phyloP scores from a whole-genome alignment of 92 coral and sea anemone genomes.

The Metridium senile region DNA sequence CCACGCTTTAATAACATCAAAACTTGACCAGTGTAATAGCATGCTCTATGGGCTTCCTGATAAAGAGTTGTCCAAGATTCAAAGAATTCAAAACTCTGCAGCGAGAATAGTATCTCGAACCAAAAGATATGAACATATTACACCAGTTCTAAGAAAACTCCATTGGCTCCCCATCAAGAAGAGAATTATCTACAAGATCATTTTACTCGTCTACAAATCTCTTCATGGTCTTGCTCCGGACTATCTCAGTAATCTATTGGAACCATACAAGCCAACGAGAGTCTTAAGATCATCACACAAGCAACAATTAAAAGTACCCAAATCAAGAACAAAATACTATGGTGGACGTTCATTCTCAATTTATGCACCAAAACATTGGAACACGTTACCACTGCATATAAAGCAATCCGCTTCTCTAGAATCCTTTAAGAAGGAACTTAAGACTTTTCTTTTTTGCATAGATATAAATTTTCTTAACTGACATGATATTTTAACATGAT shows the following conservation, averaged over 20 bases:
- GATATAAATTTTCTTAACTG: too few species aligned
- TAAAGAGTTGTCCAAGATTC: constrained; percentile 6
- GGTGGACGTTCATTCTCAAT: constrained; percentile 2
- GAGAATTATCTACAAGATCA: constrained; percentile 8
- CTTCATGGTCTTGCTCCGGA: constrained; percentile 10
- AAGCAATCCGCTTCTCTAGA: constrained; percentile 1
- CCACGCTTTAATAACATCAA: constrained; percentile 20
- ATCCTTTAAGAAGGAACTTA: background rate
- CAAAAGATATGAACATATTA: background rate
- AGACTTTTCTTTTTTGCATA: constrained; percentile 4
- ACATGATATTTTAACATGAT: too few species aligned
- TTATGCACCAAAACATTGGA: background rate
- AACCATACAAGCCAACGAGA: constrained; percentile 9
- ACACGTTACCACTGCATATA: background rate
- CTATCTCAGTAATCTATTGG: background rate
- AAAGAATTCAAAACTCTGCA: constrained; percentile 22
- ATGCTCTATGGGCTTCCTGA: constrained; percentile 24
- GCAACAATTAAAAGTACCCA: background rate
- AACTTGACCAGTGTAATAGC: constrained; percentile 22
- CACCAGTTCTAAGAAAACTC: constrained; percentile 5
- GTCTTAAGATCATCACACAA: background rate
- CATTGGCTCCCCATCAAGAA: constrained; percentile 32
- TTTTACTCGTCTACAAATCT: constrained; percentile 5
- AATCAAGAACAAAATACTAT: background rate
- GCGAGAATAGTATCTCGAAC: constrained; percentile 17